phyloP scores from a whole-genome alignment of 2,113 vertebrate species.

The Notothenia rossii region DNA sequence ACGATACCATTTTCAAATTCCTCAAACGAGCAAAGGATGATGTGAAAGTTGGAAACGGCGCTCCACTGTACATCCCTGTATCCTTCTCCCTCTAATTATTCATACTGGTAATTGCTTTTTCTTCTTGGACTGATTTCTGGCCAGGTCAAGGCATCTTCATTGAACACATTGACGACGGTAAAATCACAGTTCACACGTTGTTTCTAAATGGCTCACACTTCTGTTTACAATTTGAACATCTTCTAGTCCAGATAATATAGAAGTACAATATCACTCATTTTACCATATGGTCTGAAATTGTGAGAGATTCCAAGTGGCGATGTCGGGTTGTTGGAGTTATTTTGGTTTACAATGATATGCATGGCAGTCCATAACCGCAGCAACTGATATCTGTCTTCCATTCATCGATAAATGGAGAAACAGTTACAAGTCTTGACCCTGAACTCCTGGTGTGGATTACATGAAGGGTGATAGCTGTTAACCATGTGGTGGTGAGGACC shows the following conservation, averaged over 20 bases:
- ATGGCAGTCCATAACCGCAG: slow-evolving; percentile 56
- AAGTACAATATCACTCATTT: slow-evolving; percentile 64
- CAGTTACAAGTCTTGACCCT: slow-evolving; percentile 73
- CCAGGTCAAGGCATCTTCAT: slow-evolving; percentile 73
- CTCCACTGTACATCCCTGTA: slow-evolving; percentile 79
- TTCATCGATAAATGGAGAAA: slow-evolving; percentile 43
- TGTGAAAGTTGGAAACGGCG: slow-evolving; percentile 62
- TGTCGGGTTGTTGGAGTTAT: slow-evolving; percentile 57
- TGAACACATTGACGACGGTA: slow-evolving; percentile 67
- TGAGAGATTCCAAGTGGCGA: slow-evolving; percentile 51
- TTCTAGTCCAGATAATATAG: slow-evolving; percentile 66
- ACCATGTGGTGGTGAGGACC: slow-evolving; percentile 68
- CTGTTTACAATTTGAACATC: slow-evolving; percentile 61
- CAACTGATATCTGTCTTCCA: slow-evolving; percentile 27
- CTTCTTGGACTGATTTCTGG: slow-evolving; percentile 46
- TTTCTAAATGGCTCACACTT: slow-evolving; percentile 68
- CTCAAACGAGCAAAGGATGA: slow-evolving; percentile 57
- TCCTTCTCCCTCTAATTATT: slow-evolving; percentile 52
- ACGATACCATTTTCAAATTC: slow-evolving; percentile 56
- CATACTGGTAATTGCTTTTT: slow-evolving; percentile 60
- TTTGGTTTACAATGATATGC: slow-evolving; percentile 63
- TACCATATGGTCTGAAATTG: slow-evolving; percentile 54
- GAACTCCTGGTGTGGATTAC: slow-evolving; percentile 67
- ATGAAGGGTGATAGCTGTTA: slow-evolving; percentile 63
- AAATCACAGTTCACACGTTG: slow-evolving; percentile 70